Conservation (phyloP, 2,797 vertebrate genomes). For the Bradypus variegatus region DNA sequence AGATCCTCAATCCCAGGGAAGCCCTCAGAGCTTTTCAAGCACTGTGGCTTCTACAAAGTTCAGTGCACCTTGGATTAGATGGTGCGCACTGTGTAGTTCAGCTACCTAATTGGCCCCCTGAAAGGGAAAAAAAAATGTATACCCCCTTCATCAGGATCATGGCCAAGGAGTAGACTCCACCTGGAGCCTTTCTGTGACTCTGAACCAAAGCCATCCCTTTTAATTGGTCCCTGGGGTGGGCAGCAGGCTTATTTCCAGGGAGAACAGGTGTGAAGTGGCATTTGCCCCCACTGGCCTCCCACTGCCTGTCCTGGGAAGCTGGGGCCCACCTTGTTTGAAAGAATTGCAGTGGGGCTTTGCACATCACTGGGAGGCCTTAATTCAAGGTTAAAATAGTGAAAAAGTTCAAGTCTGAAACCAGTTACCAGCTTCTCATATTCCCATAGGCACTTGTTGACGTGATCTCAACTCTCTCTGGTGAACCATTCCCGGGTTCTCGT, state of each 20-base stretch:
- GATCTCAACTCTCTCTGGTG: neutral
- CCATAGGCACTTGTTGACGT: neutral
- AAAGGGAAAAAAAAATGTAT: neutral
- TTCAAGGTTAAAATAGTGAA: conserved; percentile 12
- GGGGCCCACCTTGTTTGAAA: neutral
- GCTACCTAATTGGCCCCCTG: conserved; percentile 39
- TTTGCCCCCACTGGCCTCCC: neutral
- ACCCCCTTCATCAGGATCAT: neutral
- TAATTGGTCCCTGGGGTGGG: conserved; percentile 43
- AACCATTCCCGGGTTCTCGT: neutral
- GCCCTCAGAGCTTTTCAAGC: neutral
- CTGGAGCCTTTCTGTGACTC: neutral
- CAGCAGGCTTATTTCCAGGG: neutral
- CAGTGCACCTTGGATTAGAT: neutral
- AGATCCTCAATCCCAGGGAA: neutral
- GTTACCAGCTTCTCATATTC: conserved; percentile 34
- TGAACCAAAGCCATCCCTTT: neutral
- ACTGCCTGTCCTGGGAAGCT: neutral
- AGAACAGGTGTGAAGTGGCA: neutral
- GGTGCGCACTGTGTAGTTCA: neutral
- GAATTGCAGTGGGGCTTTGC: neutral
- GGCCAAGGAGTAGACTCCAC: neutral
- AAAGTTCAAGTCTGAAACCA: conserved; percentile 8
- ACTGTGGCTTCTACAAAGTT: neutral
- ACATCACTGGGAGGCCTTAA: neutral